Evolutionary conservation across 2,113 vertebrate species (phyloP).

Genomic region (Carlito syrichta): DNA sequence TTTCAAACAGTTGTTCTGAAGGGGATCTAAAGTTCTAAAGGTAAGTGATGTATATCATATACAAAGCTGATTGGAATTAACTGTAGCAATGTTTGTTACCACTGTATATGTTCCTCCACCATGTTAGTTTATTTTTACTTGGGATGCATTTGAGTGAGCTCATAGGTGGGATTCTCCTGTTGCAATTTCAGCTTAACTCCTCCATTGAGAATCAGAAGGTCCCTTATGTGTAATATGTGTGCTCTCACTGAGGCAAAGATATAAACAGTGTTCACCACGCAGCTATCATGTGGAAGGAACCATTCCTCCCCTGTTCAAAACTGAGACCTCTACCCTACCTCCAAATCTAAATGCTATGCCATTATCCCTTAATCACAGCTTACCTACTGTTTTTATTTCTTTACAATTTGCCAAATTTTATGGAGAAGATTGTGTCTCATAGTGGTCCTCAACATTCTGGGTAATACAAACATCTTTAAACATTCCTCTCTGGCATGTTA

Average conservation of each 20-base stretch:
- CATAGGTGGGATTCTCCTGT: fast-evolving
- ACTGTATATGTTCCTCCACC: fast-evolving
- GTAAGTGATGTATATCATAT: fast-evolving
- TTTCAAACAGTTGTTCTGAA: background rate
- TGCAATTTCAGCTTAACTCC: too few relatives aligned
- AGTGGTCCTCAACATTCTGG: background rate
- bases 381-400: too few relatives aligned
- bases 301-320: background rate
- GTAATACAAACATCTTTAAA: background rate
- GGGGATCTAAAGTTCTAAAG: fast-evolving
- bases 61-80: fast-evolving
- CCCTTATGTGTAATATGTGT: fast-evolving
- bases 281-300: fast-evolving
- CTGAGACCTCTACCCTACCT: too few relatives aligned
- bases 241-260: fast-evolving
- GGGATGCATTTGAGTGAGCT: too few relatives aligned
- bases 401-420: background rate
- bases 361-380: fast-evolving
- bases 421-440: background rate
- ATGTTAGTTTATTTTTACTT: too few relatives aligned
- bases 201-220: fast-evolving
- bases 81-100: fast-evolving
- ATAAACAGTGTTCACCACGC: fast-evolving
- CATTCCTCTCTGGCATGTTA: background rate
- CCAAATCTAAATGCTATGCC: too few relatives aligned